Percentiles rank a stretch among this genome's conserved stretches.
These are phyloP conservation scores for Heterocephalus glaber DNA, from an alignment of 2,113 vertebrate genomes.

Conservation along the genomic window DNA sequence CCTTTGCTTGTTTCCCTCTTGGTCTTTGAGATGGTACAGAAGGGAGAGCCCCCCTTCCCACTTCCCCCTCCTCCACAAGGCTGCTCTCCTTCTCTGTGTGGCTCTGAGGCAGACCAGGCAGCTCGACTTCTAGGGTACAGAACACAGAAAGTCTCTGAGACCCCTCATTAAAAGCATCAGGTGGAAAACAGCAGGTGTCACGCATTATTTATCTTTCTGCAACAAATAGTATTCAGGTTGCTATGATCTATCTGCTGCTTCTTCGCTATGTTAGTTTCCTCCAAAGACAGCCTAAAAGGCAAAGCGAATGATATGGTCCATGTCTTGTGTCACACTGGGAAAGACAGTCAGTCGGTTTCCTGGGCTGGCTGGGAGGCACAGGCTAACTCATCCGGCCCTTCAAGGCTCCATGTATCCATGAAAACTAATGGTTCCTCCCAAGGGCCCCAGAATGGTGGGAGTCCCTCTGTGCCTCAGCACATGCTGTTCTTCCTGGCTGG, in stretches of 20 bases:
- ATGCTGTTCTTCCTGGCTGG: neutral
- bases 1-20: neutral
- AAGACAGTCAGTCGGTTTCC: neutral
- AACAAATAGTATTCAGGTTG: constrained; percentile 47
- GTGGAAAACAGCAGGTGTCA: constrained; percentile 70
- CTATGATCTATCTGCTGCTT: constrained; percentile 33
- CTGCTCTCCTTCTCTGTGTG: neutral
- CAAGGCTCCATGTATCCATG: neutral
- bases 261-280: constrained; percentile 8
- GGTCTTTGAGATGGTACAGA: fast-evolving
- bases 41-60: neutral
- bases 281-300: constrained; percentile 20
- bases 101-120: constrained; percentile 47
- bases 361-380: neutral
- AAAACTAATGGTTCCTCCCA: neutral
- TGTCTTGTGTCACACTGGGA: neutral
- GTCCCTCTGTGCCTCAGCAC: neutral
- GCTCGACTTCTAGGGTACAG: constrained; percentile 59
- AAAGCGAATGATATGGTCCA: neutral
- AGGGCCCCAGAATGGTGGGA: neutral
- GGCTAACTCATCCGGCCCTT: neutral
- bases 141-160: constrained; percentile 56
- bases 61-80: fast-evolving
- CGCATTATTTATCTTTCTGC: constrained; percentile 70
- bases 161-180: constrained; percentile 67